Conservation (phyloP, 1,140 invertebrate species). For the Drosophila novamexicana region DNA sequence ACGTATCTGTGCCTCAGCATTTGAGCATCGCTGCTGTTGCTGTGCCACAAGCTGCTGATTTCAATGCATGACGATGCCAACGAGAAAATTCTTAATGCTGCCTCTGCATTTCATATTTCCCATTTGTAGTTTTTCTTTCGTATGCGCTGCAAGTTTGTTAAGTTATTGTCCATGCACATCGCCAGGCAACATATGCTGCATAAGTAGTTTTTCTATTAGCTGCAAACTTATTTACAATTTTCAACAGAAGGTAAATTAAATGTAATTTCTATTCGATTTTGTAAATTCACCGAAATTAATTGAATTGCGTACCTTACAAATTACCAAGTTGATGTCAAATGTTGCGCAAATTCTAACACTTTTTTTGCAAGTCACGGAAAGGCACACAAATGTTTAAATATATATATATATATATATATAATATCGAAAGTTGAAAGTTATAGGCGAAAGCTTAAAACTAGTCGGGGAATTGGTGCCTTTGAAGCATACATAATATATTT, state of each 20-base stretch:
- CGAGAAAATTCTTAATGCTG: slow-evolving; percentile 46
- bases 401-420: too few relatives aligned
- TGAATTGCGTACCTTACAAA: not conserved
- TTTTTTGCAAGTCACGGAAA: not conserved
- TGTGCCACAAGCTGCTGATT: slow-evolving; percentile 31
- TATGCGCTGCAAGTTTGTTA: slow-evolving; percentile 9
- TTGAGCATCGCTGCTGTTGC: slow-evolving; percentile 11
- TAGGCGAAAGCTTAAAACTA: too few relatives aligned
- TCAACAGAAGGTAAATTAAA: not conserved
- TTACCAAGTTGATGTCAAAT: not conserved
- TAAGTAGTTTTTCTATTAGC: not conserved
- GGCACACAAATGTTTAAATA: not conserved
- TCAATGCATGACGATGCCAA: slow-evolving; percentile 59
- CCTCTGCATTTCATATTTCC: slow-evolving; percentile 51
- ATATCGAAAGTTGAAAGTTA: too few relatives aligned
- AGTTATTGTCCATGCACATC: not conserved
- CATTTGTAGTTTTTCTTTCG: slow-evolving; percentile 17
- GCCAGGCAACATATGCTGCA: not conserved
- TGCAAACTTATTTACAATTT: not conserved
- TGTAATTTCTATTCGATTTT: not conserved
- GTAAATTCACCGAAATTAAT: not conserved
- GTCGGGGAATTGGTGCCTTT: too few relatives aligned
- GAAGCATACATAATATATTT: too few relatives aligned
- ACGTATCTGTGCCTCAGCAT: slow-evolving; percentile 3
- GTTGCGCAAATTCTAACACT: not conserved